Conservation (phyloP, 2,888 invertebrate species). For the Pristionchus arcanus region DNA sequence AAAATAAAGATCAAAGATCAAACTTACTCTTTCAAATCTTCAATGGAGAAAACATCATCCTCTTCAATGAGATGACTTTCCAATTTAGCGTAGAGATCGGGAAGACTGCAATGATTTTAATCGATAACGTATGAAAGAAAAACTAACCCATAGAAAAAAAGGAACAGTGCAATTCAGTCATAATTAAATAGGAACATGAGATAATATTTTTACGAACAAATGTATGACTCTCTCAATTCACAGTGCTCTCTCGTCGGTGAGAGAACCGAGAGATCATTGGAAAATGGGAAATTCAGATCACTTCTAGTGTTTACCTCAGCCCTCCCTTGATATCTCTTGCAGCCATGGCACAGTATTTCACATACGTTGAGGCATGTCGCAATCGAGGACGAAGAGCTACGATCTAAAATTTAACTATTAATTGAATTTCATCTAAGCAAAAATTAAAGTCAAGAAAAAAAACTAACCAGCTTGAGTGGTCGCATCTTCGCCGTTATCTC, state of each 20-base stretch:
- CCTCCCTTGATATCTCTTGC: not conserved
- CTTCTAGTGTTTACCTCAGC: not conserved
- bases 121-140: not conserved
- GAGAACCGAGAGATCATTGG: no score
- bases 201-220: no score
- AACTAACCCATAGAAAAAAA: not conserved
- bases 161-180: not conserved
- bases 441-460: not conserved
- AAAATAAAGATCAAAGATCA: not conserved
- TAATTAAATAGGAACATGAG: not conserved
- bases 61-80: slow-evolving; percentile 71
- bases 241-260: no score
- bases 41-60: slow-evolving; percentile 73
- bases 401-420: not conserved
- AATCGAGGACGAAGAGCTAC: slow-evolving; percentile 5
- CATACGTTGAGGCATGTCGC: slow-evolving; percentile 9
- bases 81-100: slow-evolving; percentile 72
- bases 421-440: not conserved
- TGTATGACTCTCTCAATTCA: no score
- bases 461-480: not conserved
- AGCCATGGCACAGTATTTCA: slow-evolving; percentile 10
- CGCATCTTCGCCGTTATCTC: not conserved
- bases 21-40: slow-evolving; percentile 67
- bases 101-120: slow-evolving; percentile 64
- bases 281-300: no score